Evolutionary conservation across 2,797 vertebrate species (phyloP), one percentile per base, ranked within the genome.

Genomic region (Podargus strigoides): DNA sequence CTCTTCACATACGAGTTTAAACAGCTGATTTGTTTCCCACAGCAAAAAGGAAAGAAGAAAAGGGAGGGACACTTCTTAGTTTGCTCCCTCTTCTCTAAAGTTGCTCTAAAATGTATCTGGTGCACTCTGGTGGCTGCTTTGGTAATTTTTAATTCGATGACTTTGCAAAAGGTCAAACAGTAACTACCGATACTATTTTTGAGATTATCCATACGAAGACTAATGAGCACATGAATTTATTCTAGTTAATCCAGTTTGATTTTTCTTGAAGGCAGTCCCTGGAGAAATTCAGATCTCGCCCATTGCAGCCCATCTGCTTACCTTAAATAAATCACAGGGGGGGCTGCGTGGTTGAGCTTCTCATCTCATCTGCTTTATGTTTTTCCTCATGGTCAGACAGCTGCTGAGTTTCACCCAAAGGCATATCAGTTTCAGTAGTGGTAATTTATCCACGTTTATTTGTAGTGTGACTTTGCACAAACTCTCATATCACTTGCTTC

Each of bases 121-220:
- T 96, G 96, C 96, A 56, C 96, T 96, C 97, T 97, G 93, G 93
- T 96, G 96, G 96, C 77, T 93, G 95, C 73, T 94, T 90, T 1
- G 1, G 44, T 90, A 96, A 95, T 67, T 53, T 85, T 72, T 80
- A 47, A 70, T 91, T 86, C 21, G 4, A 28, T 55, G 53, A 86
- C 7, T 64, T 79, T 3, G 4, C 15, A 22, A 63, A 90, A 92
- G 26, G 41, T 59, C 68, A 83, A 84, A 64, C 17, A 14, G 14
- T 77, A 70, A 77, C 23, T 81, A 66, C 11, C 0, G 4, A 27
- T 26, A 23, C 34, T 50, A 11, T 3, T 87, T 85, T 63, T 70
- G 52, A 90, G 56, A 70, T 64, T 82, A 85, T 42, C 64, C 19
- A 5, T 12, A 55, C 0, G 2, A 84, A 78, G 42, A 66, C 46